Evolutionary conservation across 2,797 vertebrate species (phyloP), one percentile per base, ranked within the genome.

Genomic region (Falco biarmicus): DNA sequence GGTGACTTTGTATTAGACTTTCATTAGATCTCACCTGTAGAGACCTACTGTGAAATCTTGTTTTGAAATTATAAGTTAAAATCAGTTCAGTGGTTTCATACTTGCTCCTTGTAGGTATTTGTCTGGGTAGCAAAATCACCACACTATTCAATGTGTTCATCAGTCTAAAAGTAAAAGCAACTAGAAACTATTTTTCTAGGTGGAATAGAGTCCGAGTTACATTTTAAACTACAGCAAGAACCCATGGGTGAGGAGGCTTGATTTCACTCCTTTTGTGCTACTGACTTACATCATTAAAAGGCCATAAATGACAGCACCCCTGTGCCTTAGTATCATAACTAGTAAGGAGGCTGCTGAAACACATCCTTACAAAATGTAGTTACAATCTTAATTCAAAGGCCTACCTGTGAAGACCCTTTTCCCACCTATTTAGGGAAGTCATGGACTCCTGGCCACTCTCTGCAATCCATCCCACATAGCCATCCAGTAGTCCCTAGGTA

Each of bases 41-140:
- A 89, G n/a, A 75, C 64, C 59, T 68, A 28, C 59, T 75, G 89
- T 60, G 50, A 84, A 90, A 87, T 73, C 85, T 84, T 56, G 47
- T 75, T 94, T 95, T 47, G 71, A 89, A 93, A 84, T 64, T 32
- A 21, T n/a, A 32, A 78, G n/a, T 81, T 69, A 95, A 93, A 97
- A 90, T 73, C 61, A 63, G 15, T 51, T 91, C 88, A 65, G 45
- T 69, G 28, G 32, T 85, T 94, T 89, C 78, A 70, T 90, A 51
- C 15, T 91, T 91, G 41, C 88, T 91, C 41, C 45, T 68, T 79
- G 32, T 51, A 81, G 41, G 19, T 87, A 71, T 81, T 94, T 95
- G 53, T 86, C 61, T 71, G 50, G 68, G 48, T 91, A 77, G 71
- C 71, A 70, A 91, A 63, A 77, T 94, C 75, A 89, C 64, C 32